Percentiles rank a stretch among this genome's conserved stretches.
Conservation (phyloP, 2,113 vertebrate genomes). For the Python bivittatus region DNA sequence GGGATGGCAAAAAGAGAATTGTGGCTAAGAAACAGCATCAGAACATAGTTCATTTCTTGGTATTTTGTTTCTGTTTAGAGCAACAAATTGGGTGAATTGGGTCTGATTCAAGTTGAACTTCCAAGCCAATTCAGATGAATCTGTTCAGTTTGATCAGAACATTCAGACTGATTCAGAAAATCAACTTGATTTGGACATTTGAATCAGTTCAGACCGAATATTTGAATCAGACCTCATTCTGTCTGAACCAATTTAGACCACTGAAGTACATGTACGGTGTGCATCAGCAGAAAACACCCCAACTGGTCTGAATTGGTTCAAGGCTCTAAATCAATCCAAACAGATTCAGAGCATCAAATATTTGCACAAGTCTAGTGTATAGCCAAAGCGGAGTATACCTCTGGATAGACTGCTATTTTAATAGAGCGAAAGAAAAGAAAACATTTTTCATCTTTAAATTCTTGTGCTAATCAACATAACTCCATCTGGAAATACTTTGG, state of each 20-base stretch:
- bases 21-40: not conserved
- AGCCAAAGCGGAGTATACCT: not conserved
- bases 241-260: not conserved
- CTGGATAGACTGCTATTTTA: not conserved
- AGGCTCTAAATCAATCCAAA: not conserved
- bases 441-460: not conserved
- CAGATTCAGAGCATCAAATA: not conserved
- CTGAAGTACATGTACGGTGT: not conserved
- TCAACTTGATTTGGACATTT: not conserved
- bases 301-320: not conserved
- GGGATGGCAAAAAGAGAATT: not conserved
- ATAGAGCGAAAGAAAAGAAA: not conserved
- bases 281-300: not conserved
- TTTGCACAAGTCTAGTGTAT: not conserved
- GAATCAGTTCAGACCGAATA: not conserved
- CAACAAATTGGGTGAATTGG: not conserved
- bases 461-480: not conserved
- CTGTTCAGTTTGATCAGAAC: not conserved
- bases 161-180: not conserved
- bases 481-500: not conserved
- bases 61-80: not conserved
- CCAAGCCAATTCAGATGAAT: not conserved
- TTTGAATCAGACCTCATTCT: not conserved
- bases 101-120: not conserved
- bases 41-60: not conserved